Evolutionary conservation across 2,888 invertebrate genomes (phyloP), one percentile per base, ranked within the genome.

Genomic region (Stenodera caucasica): DNA sequence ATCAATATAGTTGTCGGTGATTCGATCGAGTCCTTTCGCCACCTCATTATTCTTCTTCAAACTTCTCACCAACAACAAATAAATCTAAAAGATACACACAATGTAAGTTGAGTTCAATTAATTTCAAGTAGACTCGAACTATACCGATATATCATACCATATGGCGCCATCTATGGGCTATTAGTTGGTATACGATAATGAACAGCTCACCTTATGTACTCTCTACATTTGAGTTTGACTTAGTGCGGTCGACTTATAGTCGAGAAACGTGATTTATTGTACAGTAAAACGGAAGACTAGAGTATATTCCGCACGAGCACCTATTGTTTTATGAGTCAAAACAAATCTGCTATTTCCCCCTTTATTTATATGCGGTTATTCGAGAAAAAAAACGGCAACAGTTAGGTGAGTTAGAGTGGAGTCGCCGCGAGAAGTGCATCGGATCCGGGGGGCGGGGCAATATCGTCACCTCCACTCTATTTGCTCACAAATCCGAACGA

Each of bases 161-260:
- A 67, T 66, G 70, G 69, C 64, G 60, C 61, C 63, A 57, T 65
- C 65, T 63, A 63, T 64, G 64, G 69, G 58, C 67, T 65, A 70
- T 71, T 71, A 67, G 64, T 64, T 63, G 55, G 58, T 63, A 60
- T 63, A 65, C 67, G 72, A 72, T 72, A 73, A 74, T 74, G 70
- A 74, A 74, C 73, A 69, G 70, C 66, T 71, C 68, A 69, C 71
- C 69, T 72, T 70, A 64, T 69, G 68, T 67, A 69, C 66, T 69
- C 56, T 57, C 26, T 54, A 63, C 40, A 65, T 65, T 69, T 71
- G 69, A 71, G 66, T 69, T 69, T 69, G 70, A 70, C 70, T 68
- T 68, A 69, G 65, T 66, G 66, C 57, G 65, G 70, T 66, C 56
- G 66, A 61, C 67, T 67, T 65, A 68, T 65, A 64, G 68, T 64